These are phyloP conservation scores for Eubucco bourcierii DNA, from an alignment of 2,113 vertebrate genomes.

Conservation along the genomic window DNA sequence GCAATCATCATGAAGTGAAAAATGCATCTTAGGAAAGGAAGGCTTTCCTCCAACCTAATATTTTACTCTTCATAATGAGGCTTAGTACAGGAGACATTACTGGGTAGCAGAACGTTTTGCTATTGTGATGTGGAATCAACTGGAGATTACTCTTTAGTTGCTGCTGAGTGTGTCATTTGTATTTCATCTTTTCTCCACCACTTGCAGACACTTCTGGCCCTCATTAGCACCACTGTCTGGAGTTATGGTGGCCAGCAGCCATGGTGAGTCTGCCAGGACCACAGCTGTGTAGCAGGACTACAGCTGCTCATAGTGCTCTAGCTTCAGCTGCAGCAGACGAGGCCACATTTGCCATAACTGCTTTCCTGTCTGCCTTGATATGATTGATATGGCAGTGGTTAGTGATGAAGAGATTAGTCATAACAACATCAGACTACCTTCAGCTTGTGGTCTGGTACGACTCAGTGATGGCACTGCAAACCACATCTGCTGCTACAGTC, in stretches of 20 bases:
- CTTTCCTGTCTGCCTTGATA: neutral
- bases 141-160: neutral
- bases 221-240: neutral
- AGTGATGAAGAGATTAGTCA: neutral
- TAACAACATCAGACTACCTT: neutral
- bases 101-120: neutral
- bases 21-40: neutral
- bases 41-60: neutral
- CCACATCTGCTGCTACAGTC: neutral
- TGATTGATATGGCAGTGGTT: neutral
- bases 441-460: neutral
- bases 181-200: neutral
- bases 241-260: neutral
- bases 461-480: neutral
- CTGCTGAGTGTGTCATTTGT: neutral
- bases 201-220: neutral
- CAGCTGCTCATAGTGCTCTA: neutral
- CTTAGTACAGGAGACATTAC: neutral
- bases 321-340: slow-evolving; percentile 34
- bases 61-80: neutral
- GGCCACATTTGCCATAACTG: neutral
- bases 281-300: slow-evolving; percentile 22
- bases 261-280: neutral
- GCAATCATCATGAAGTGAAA: neutral
- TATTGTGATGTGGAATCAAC: neutral